Percentiles rank a stretch among this genome's conserved stretches.
These are phyloP conservation scores for Rousettus leschenaultii DNA, from an alignment of 2,113 vertebrate genomes.

Conservation along the genomic window DNA sequence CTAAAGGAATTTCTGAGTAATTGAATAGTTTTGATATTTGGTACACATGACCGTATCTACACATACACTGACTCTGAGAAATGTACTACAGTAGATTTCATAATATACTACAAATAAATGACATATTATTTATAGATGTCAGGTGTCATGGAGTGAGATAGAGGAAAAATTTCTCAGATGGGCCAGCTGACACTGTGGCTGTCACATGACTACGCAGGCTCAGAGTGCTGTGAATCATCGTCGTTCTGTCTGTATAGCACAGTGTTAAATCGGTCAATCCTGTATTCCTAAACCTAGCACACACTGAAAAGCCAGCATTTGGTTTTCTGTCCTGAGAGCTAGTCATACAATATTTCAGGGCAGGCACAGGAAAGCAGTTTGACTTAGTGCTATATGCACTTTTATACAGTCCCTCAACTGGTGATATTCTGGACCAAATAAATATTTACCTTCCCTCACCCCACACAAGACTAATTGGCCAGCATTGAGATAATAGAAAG, in stretches of 20 bases:
- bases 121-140: neutral
- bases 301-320: neutral
- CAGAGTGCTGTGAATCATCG: neutral
- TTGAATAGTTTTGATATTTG: neutral
- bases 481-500: neutral
- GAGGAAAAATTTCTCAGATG: neutral
- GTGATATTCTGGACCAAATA: neutral
- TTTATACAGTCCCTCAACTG: neutral
- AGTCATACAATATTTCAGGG: neutral
- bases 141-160: neutral
- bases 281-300: accelerated
- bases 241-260: neutral
- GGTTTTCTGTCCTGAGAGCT: neutral
- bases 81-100: neutral
- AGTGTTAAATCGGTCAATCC: neutral
- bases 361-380: neutral
- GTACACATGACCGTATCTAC: neutral
- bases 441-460: neutral
- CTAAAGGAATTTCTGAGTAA: neutral
- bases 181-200: too few species aligned
- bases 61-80: neutral
- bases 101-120: neutral
- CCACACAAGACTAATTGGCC: neutral
- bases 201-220: neutral
- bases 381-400: neutral